Base-by-base conservation (phyloP, 1,140 invertebrate species). In the Magallana angulata region DNA sequence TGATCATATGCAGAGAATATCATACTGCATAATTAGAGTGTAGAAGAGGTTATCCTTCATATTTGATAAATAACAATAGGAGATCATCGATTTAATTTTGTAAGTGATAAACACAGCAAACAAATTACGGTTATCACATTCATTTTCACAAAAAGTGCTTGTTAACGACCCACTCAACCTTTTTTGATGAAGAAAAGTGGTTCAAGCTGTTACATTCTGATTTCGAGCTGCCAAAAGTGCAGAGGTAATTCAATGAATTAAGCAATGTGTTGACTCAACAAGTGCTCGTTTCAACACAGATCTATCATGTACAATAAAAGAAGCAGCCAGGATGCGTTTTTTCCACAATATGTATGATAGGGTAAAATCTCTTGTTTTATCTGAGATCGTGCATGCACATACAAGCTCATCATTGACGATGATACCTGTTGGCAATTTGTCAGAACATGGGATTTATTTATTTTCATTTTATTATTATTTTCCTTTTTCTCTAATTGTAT, bases 131-230 rank as follows among this genome's bases (percentile, higher is more conserved):
- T 76, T 18, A 30, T 76, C 24, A 30, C 30, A 76, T 30, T 48
- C 9, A 30, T 18, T 9, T 30, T 8, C 18, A 48, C 36, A 48
- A 48, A 48, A 48, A 48, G 36, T 48, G 36, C 36, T 48, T 48
- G 36, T 30, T 11, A 36, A 30, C 5, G 24, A 64, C 60, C 18
- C 60, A 76, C 68, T 76, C 36, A 76, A 76, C 68, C 68, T 30
- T 76, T 36, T 76, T 12, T 76, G 11, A 76, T 62, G 24, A 36
- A 76, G 12, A 76, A 30, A 76, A 76, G 68, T 30, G 68, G 68
- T 76, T 76, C 24, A 30, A 11, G 36, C 68, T 76, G 68, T 76
- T 76, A 48, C 36, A 36, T 76, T 16, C 36, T 18, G 16, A 30
- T 30, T 12, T 76, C 24, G 24, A 76, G 14, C 12, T 36, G 24